These are phyloP conservation scores for Drosophila colorata DNA, from an alignment of 2,888 invertebrate species.

Conservation along the genomic window DNA sequence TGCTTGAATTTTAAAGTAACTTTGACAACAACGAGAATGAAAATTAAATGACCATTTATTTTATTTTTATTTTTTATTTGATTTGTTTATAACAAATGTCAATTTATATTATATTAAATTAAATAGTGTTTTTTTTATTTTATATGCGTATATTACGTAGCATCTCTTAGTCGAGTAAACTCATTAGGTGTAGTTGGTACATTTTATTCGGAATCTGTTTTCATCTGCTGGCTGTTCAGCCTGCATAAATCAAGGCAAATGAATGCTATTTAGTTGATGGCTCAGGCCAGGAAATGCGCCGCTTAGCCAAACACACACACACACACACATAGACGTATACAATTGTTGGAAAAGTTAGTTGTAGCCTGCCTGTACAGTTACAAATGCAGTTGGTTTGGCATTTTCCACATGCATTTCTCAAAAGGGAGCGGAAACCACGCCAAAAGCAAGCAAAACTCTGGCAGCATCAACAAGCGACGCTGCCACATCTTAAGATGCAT, in stretches of 20 bases:
- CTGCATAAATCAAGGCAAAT: constrained; percentile 82
- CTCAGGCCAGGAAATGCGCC: constrained; percentile 76
- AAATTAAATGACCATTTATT: too few relatives aligned
- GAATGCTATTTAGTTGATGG: constrained; percentile 82
- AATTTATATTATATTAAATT: too few relatives aligned
- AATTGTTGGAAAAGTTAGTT: constrained; percentile 40
- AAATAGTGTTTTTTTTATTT: too few relatives aligned
- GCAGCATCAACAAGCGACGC: constrained; percentile 33
- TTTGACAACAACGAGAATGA: too few relatives aligned
- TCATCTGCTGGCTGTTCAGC: constrained; percentile 42
- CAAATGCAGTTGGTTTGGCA: constrained; percentile 70
- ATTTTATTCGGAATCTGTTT: constrained; percentile 39
- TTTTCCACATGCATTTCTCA: constrained; percentile 82
- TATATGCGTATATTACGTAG: neutral
- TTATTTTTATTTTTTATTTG: too few relatives aligned
- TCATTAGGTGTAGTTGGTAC: neutral
- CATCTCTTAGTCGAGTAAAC: neutral
- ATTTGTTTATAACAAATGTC: too few relatives aligned
- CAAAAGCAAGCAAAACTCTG: constrained; percentile 64
- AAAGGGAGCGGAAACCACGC: constrained; percentile 76
- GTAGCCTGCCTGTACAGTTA: constrained; percentile 44
- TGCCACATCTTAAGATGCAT: constrained; percentile 69
- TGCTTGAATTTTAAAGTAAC: too few relatives aligned
- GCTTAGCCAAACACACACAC: constrained; percentile 67
- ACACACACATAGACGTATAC: constrained; percentile 13